Conservation (phyloP, 2,888 invertebrate genomes). For the Axea sp. region DNA sequence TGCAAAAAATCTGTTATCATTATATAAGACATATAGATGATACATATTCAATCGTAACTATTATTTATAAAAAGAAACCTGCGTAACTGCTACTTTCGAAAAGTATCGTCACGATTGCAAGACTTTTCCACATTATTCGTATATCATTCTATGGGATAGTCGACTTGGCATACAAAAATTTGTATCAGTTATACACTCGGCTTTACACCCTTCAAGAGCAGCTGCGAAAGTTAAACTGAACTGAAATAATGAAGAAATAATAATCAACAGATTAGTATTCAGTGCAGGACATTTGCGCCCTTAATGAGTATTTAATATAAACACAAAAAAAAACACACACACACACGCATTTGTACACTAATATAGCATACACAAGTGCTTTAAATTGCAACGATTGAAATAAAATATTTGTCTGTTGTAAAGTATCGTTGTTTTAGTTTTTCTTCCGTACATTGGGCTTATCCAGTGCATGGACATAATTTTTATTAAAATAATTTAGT, state of each 20-base stretch:
- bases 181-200: conserved; percentile 32
- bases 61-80: conserved; percentile 49
- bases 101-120: conserved; percentile 71
- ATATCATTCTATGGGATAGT: conserved; percentile 72
- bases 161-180: conserved; percentile 25
- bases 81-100: conserved; percentile 70
- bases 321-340: conserved; percentile 61
- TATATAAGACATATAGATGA: conserved; percentile 36
- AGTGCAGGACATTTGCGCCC: conserved; percentile 12
- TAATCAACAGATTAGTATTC: conserved; percentile 3
- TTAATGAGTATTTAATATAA: conserved; percentile 18
- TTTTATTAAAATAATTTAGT: no score
- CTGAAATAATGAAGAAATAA: background rate
- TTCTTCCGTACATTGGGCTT: no score
- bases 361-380: conserved; percentile 65
- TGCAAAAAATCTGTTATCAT: conserved; percentile 47
- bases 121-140: conserved; percentile 75
- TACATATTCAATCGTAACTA: conserved; percentile 49
- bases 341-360: conserved; percentile 68
- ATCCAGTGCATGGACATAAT: background rate
- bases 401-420: conserved; percentile 77
- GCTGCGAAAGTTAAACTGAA: conserved; percentile 3
- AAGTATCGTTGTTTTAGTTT: conserved; percentile 57
- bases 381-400: conserved; percentile 70
- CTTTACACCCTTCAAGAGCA: conserved; percentile 13